Conservation (phyloP, 1,140 invertebrate genomes). For the Camponotus vicinus region DNA sequence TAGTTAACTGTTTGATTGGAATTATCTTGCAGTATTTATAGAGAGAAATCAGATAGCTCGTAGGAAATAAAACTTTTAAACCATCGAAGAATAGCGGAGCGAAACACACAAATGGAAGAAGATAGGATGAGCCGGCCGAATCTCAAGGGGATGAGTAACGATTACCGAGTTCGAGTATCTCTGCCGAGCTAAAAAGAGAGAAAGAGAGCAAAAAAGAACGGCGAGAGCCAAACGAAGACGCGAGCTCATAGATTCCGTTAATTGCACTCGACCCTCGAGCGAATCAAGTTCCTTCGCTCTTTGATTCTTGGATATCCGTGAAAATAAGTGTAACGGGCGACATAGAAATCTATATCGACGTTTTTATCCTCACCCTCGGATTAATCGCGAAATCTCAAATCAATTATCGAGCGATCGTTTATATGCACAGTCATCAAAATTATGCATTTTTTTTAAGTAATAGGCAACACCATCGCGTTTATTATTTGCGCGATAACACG, state of each 20-base stretch:
- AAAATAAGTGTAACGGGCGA: constrained; percentile 12
- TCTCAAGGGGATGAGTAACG: constrained; percentile 57
- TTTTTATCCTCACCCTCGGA: neutral
- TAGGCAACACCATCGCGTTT: neutral
- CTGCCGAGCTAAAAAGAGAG: constrained; percentile 16
- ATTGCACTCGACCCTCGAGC: constrained; percentile 61
- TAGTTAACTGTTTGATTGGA: constrained; percentile 32
- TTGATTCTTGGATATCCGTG: constrained; percentile 28
- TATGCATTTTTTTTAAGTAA: neutral
- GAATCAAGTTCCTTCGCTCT: constrained; percentile 58
- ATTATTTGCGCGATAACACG: constrained; percentile 7
- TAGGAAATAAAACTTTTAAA: constrained; percentile 64
- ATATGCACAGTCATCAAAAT: neutral
- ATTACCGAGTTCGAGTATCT: constrained; percentile 63
- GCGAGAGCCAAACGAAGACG: neutral
- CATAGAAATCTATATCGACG: neutral
- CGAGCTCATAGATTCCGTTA: constrained; percentile 58
- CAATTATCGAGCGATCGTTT: neutral
- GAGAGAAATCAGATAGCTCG: constrained; percentile 54
- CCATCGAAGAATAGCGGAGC: constrained; percentile 11
- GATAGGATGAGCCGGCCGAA: neutral
- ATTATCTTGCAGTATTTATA: constrained; percentile 52
- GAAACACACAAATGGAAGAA: constrained; percentile 25
- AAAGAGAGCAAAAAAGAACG: constrained; percentile 12
- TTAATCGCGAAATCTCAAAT: constrained; percentile 11